These are phyloP conservation scores for Zoanthus sansibaricus DNA, from an alignment of 92 coral and sea anemone genomes.

Conservation along the genomic window DNA sequence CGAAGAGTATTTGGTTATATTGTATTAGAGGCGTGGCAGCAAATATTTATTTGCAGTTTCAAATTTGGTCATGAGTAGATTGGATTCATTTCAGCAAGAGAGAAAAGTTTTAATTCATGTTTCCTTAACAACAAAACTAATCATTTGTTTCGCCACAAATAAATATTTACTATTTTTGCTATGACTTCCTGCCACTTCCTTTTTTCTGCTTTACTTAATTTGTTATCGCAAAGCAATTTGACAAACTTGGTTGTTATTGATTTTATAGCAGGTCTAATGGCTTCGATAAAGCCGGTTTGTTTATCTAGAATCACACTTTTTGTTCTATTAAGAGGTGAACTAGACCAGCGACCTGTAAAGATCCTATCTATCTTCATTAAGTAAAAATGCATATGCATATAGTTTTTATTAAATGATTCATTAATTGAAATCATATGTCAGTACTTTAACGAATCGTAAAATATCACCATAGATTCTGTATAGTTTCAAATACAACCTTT, in stretches of 20 bases:
- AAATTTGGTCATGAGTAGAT: conserved; percentile 36
- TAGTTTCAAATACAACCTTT: too few relatives aligned
- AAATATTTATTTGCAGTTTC: conserved; percentile 28
- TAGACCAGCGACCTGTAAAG: conserved; percentile 1
- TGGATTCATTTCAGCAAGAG: background rate
- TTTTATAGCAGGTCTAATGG: background rate
- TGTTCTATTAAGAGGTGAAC: background rate
- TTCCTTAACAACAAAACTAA: conserved; percentile 20
- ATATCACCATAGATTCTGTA: too few relatives aligned
- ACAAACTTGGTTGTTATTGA: background rate
- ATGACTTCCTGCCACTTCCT: background rate
- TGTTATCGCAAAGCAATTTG: background rate
- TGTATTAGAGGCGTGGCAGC: conserved; percentile 42
- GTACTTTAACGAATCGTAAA: background rate
- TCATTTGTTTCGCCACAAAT: background rate
- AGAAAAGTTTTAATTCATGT: background rate
- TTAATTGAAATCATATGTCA: background rate
- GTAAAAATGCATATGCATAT: background rate
- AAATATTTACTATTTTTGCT: background rate
- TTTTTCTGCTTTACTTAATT: background rate
- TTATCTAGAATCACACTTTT: background rate
- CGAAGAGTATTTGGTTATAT: background rate
- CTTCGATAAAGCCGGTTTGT: background rate
- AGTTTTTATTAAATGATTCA: background rate
- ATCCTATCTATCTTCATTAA: background rate